Base-by-base conservation (phyloP, 2,113 vertebrate species). In the Myiozetetes cayanensis region DNA sequence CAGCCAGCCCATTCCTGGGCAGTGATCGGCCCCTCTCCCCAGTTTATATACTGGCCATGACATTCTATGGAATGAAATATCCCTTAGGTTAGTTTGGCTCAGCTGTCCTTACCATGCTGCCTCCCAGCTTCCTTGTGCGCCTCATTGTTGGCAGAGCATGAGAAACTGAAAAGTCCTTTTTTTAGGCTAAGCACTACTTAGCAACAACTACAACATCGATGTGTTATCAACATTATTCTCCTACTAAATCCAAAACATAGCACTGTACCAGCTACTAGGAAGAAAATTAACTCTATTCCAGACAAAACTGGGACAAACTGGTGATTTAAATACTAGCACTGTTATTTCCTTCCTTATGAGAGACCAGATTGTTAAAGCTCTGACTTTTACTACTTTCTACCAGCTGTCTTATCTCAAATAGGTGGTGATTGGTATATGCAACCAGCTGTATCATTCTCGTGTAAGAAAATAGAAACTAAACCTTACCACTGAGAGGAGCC, bases 331-430 rank as follows among this genome's bases (percentile, higher is more conserved):
- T 33, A 47, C 12, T 58, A 80, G 20, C 15, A 12, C 25, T 58
- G 33, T 70, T 80, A 35, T 84, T 67, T 71, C 22, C 13, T 72
- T 92, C 43, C 65, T 91, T 43, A 23, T 27, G 44, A 43, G 22
- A 91, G 12, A 63, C 10, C 19, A 72, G 22, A 65, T 33, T 1
- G 2, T 46, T 70, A 83, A 86, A 88, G 13, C 56, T 92, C 56
- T 93, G 79, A 84, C 65, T 47, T 92, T 84, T 55, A 33, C 37
- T 74, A 28, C 84, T 84, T 95, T 86, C 79, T 39, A 65, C 43
- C 92, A 95, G 52, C 68, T 92, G 73, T 89, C 89, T 37, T 77
- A 65, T 65, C 43, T 94, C 52, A 71, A 33, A 55, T 83, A 77
- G 53, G 65, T 90, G 89, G 25, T 83, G 85, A 94, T 0, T 65